Base-by-base conservation (phyloP, 2,113 vertebrate species). In the Corythoichthys intestinalis region DNA sequence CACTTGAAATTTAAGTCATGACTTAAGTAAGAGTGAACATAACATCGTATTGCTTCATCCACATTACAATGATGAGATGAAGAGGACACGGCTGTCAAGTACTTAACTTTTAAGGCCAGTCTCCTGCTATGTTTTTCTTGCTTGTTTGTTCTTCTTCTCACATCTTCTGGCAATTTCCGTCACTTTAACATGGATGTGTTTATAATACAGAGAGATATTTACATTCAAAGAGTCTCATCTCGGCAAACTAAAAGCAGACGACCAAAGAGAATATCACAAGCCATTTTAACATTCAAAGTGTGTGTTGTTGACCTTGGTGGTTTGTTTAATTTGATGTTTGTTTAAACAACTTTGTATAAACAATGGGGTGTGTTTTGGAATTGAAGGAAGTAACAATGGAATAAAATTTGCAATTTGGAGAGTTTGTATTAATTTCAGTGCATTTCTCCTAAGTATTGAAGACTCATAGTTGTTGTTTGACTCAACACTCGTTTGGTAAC, bases 81-180 rank as follows among this genome's bases (percentile, higher is more conserved):
- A 66, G 65, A 73, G 65, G 71, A 70, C 64, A 47, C 52, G 17
- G 53, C 59, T 65, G 79, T 73, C 59, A 72, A 48, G 57, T 58
- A 17, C 17, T 63, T 68, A 61, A 73, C 65, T 47, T 61, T 63
- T 59, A 59, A 75, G 44, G 46, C 34, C 6, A 17, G 17, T 61
- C 14, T 71, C 63, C 61, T 20, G 46, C 63, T 58, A 13, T 44
- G 11, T 57, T 65, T 65, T 44, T 2, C 46, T 28, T 47, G 61
- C n/a, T 47, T 46, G n/a, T 46, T 47, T 62, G 10, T 62, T 60
- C 39, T 44, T 60, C 7, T 20, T 64, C 39, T 62, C 62, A 56
- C 37, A 44, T 67, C 71, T 57, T 52, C 46, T 61, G 6, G 28
- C 38, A 65, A 57, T 63, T 47, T 60, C n/a, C 10, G n/a, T 60